Conservation (phyloP, 1,140 invertebrate genomes). For the Hermetia illucens region DNA sequence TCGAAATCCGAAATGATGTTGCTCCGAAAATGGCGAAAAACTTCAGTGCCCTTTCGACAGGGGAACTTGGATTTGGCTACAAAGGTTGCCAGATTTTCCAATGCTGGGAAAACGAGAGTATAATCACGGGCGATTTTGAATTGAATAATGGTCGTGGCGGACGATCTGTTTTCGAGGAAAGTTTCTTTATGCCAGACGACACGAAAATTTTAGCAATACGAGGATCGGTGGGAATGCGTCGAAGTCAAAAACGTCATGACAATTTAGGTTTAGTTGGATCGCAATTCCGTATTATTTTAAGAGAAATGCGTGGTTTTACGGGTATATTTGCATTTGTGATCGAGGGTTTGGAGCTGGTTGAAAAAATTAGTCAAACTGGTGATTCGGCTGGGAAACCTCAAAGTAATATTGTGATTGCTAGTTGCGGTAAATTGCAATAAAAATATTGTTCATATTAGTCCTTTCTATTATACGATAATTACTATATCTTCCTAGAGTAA, state of each 20-base stretch:
- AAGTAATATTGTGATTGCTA: conserved; percentile 55
- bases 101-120: conserved; percentile 67
- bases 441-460: no score
- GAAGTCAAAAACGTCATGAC: conserved; percentile 66
- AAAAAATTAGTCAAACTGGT: conserved; percentile 61
- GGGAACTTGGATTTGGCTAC: conserved; percentile 64
- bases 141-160: conserved; percentile 67
- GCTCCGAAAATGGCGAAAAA: conserved; percentile 86
- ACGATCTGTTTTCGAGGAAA: conserved; percentile 58
- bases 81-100: conserved; percentile 67
- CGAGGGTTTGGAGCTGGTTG: conserved; percentile 64
- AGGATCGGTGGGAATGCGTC: conserved; percentile 67
- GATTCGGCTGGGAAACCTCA: conserved; percentile 63
- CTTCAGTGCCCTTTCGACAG: conserved; percentile 65
- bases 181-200: conserved; percentile 68
- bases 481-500: no score
- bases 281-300: conserved; percentile 66
- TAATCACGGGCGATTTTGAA: conserved; percentile 69
- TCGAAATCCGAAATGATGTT: conserved; percentile 69
- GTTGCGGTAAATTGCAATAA: conserved; percentile 57
- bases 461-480: no score
- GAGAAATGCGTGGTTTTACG: conserved; percentile 68
- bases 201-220: conserved; percentile 59
- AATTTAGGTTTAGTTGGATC: conserved; percentile 69
- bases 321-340: conserved; percentile 71